These are phyloP conservation scores for Balearica regulorum DNA, from an alignment of 2,797 vertebrate species.

Conservation along the genomic window DNA sequence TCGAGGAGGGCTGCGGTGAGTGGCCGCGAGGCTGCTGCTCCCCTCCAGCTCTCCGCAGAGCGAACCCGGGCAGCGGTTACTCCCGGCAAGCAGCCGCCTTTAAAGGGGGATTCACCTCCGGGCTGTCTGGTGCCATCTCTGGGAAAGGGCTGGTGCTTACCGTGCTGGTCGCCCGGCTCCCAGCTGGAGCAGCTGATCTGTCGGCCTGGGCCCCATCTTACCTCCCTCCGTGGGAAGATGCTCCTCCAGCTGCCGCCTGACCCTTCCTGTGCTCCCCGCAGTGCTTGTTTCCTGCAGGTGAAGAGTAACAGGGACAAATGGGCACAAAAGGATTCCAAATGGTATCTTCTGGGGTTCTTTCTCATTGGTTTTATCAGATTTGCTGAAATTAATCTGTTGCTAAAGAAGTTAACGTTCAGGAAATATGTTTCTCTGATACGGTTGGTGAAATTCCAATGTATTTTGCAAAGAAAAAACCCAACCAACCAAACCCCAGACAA, in stretches of 20 bases:
- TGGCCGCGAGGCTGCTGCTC: background rate
- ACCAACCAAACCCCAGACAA: background rate
- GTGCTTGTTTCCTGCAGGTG: background rate
- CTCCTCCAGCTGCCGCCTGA: background rate
- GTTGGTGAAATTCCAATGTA: background rate
- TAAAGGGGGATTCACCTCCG: background rate
- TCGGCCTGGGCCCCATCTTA: background rate
- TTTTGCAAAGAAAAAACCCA: background rate
- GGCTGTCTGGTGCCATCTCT: background rate
- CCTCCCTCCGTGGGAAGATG: background rate
- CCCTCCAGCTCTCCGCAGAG: background rate
- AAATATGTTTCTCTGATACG: background rate
- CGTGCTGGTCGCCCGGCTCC: fast-evolving
- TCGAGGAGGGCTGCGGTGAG: background rate
- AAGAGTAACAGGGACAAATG: background rate
- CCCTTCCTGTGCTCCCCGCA: background rate
- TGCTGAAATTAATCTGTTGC: background rate
- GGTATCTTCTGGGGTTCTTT: fast-evolving
- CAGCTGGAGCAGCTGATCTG: too few relatives aligned
- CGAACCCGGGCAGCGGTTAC: background rate
- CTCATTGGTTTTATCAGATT: background rate
- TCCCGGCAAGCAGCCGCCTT: background rate
- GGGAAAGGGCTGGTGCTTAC: background rate
- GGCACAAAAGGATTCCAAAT: background rate
- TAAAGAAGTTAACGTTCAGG: background rate